A percentile compares a stretch with the other conserved stretches of the same genome.
phyloP scores from a whole-genome alignment of 2,113 vertebrate species.

The Neotragus pygmaeus region DNA sequence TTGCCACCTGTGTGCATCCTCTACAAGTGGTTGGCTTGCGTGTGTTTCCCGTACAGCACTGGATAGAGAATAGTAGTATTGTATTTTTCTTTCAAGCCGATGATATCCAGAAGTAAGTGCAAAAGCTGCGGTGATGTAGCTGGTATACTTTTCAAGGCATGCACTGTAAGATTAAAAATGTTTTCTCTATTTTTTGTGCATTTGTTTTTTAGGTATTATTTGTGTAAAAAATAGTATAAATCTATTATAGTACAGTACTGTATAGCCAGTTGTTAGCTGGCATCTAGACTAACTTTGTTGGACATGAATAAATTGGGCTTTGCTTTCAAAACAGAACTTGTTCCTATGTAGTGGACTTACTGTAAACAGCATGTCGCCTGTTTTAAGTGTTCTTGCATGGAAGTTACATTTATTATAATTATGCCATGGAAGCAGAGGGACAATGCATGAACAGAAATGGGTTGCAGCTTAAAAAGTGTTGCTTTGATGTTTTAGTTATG shows the following conservation, averaged over 20 bases:
- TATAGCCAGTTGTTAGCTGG: background rate
- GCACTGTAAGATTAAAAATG: background rate
- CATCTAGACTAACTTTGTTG: background rate
- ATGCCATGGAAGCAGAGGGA: background rate
- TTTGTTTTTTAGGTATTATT: background rate
- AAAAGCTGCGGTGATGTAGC: background rate
- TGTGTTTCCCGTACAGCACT: accelerated
- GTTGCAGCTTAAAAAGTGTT: background rate
- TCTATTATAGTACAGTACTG: background rate
- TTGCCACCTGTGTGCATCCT: accelerated
- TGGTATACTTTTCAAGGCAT: background rate
- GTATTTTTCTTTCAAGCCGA: background rate
- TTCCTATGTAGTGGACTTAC: background rate
- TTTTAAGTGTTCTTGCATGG: background rate
- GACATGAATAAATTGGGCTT: background rate
- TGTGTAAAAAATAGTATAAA: background rate
- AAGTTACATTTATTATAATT: background rate
- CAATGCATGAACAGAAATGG: background rate
- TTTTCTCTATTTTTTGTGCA: background rate
- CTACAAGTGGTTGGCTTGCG: accelerated
- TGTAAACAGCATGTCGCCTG: background rate
- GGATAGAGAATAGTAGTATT: background rate
- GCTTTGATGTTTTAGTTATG: background rate
- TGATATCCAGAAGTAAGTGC: background rate
- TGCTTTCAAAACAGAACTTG: background rate